Conservation (phyloP, 2,113 vertebrate species). For the Sminthopsis crassicaudata region DNA sequence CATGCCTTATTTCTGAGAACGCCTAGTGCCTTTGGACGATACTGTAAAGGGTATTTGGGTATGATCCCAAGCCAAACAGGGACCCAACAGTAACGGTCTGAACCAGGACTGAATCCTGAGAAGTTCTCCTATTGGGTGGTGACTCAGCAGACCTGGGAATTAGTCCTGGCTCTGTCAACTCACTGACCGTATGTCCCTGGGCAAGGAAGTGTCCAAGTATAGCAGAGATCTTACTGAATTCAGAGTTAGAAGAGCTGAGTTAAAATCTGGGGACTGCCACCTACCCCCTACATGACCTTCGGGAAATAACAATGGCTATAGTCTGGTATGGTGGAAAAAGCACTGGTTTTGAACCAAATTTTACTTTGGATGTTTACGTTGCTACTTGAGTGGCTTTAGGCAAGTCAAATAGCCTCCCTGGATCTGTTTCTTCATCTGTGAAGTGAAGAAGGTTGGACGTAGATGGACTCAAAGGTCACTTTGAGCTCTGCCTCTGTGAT, state of each 20-base stretch:
- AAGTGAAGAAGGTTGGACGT: neutral
- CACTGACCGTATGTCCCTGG: neutral
- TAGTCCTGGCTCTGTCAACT: neutral
- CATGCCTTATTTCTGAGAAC: neutral
- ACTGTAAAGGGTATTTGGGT: neutral
- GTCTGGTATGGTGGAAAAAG: neutral
- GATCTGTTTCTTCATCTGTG: neutral
- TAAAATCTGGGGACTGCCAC: neutral
- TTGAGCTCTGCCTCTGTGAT: neutral
- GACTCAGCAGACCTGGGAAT: neutral
- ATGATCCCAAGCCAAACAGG: neutral
- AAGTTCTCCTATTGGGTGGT: neutral
- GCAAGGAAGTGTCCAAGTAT: neutral
- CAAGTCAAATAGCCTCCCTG: neutral
- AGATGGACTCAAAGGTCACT: neutral
- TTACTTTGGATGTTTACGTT: neutral
- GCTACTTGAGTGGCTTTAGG: neutral
- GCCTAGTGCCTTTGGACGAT: neutral
- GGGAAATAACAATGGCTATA: neutral
- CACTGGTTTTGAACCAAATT: neutral
- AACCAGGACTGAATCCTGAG: neutral
- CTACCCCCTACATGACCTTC: neutral
- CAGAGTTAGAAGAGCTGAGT: neutral
- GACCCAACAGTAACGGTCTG: neutral
- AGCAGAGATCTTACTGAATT: neutral